Percentiles rank a stretch among this genome's conserved stretches.
Evolutionary conservation across 2,888 invertebrate species (phyloP).

Genomic region (Caenorhabditis auriculariae): DNA sequence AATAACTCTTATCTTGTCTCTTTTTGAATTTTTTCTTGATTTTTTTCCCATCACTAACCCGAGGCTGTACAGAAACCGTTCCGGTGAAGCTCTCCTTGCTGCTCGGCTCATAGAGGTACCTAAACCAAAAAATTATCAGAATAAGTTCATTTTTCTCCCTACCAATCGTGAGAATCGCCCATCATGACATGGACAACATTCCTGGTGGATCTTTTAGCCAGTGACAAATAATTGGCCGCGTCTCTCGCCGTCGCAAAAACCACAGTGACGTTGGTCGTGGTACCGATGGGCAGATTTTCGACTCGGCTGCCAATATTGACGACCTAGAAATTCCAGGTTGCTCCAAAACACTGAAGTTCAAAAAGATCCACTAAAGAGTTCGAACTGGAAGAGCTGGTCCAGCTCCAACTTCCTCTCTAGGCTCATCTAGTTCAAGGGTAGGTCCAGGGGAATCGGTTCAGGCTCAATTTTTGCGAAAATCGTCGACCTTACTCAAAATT

Average conservation of each 20-base stretch:
- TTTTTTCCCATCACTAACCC: constrained; percentile 21
- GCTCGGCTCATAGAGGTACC: constrained; percentile 37
- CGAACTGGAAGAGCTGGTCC: too few species aligned
- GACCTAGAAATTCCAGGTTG: too few species aligned
- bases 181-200: constrained; percentile 52
- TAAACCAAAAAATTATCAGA: too few species aligned
- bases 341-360: too few species aligned
- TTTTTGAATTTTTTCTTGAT: neutral
- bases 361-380: too few species aligned
- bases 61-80: constrained; percentile 57
- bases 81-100: constrained; percentile 39
- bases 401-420: too few species aligned
- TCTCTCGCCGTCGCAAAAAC: constrained; percentile 47
- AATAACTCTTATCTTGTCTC: too few species aligned
- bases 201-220: constrained; percentile 9
- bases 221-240: constrained; percentile 28
- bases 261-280: constrained; percentile 55
- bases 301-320: constrained; percentile 26
- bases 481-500: too few species aligned
- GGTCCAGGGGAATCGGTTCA: too few species aligned
- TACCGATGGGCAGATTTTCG: constrained; percentile 17
- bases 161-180: constrained; percentile 61
- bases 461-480: too few species aligned
- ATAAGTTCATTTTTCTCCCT: too few species aligned
- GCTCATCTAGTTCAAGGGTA: too few species aligned